Evolutionary conservation across 2,797 vertebrate genomes (phyloP).

Genomic region (Glyptemys insculpta): DNA sequence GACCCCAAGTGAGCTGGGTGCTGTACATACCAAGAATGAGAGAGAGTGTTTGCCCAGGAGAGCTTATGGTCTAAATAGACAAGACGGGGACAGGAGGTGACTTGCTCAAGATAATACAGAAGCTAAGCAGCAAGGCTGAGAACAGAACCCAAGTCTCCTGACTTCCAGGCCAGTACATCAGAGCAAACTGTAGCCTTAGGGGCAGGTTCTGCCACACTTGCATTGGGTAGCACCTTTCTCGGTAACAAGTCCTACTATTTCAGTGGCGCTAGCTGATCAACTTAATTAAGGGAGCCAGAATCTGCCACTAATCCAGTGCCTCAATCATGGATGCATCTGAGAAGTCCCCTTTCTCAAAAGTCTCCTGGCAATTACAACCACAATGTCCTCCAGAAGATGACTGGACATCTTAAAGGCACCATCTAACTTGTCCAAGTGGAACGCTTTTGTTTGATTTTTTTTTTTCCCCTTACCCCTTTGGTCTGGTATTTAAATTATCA

Average conservation of each 20-base stretch:
- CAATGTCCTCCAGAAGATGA: not conserved
- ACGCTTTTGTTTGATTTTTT: not conserved
- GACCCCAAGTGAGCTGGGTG: not conserved
- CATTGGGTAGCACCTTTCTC: not conserved
- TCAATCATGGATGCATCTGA: not conserved
- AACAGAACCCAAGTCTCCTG: not conserved
- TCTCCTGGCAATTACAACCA: not conserved
- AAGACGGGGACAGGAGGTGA: not conserved
- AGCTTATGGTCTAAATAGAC: not conserved
- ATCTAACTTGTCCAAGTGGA: not conserved
- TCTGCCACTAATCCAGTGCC: not conserved
- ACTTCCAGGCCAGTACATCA: not conserved
- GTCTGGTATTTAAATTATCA: not conserved
- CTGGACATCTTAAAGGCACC: not conserved
- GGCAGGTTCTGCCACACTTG: not conserved
- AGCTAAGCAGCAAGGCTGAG: not conserved
- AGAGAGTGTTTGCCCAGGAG: not conserved
- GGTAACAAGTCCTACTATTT: not conserved
- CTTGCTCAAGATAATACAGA: not conserved
- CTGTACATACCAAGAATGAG: not conserved
- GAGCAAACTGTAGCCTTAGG: not conserved
- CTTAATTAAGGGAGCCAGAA: not conserved
- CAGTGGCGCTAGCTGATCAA: not conserved
- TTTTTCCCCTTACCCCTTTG: not conserved
- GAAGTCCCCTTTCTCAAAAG: not conserved